These are phyloP conservation scores for Panthera leo DNA, from an alignment of 2,113 vertebrate genomes.

Conservation along the genomic window DNA sequence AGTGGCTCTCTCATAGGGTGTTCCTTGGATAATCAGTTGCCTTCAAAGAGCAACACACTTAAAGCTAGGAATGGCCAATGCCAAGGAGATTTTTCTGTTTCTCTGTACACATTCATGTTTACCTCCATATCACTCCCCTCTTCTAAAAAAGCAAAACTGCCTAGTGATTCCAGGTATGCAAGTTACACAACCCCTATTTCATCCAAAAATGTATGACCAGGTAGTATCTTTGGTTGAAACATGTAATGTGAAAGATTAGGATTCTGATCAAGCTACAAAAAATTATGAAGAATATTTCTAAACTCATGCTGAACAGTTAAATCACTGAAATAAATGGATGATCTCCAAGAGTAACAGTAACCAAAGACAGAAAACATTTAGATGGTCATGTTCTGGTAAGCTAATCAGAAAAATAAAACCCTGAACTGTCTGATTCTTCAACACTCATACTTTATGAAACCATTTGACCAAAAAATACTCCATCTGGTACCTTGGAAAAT, in stretches of 20 bases:
- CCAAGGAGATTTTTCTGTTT: not conserved
- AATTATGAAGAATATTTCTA: not conserved
- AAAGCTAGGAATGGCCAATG: not conserved
- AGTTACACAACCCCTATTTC: not conserved
- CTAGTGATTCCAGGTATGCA: not conserved
- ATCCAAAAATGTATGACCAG: not conserved
- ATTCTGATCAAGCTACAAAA: not conserved
- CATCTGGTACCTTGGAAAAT: not conserved
- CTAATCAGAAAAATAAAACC: not conserved
- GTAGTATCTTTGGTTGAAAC: not conserved
- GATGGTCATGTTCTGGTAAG: not conserved
- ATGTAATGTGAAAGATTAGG: not conserved
- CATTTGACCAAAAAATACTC: not conserved
- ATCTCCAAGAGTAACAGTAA: not conserved
- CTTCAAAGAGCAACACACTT: not conserved
- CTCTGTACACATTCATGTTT: not conserved
- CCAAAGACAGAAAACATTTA: not conserved
- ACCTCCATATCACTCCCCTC: not conserved
- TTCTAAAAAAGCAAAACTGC: not conserved
- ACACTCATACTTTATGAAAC: not conserved
- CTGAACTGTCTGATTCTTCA: not conserved
- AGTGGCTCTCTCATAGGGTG: not conserved
- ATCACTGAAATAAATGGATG: not conserved
- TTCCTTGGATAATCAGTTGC: not conserved
- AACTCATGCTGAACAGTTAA: not conserved